Evolutionary conservation across 1,140 invertebrate genomes (phyloP).

Genomic region (Sipha flava): DNA sequence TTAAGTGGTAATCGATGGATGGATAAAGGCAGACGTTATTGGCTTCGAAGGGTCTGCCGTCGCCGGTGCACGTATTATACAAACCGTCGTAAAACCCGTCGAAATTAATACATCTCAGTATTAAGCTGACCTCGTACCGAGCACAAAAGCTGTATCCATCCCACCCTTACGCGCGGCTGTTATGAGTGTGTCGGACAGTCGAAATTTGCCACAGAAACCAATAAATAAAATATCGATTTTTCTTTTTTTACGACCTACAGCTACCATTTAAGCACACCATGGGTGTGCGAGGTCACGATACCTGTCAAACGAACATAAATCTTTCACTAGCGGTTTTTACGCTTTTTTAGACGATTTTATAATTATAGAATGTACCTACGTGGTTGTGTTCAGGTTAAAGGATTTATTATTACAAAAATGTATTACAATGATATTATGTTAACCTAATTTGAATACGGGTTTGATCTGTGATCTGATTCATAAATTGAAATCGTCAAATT

Average conservation of each 20-base stretch:
- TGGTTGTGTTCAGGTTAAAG: too few relatives aligned
- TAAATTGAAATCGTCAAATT: too few relatives aligned
- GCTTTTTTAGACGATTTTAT: neutral
- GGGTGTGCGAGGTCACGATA: neutral
- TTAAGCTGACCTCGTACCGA: neutral
- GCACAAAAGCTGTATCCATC: neutral
- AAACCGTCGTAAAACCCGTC: neutral
- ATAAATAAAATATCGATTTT: neutral
- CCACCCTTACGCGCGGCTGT: neutral
- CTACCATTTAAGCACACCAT: neutral
- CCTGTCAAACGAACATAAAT: neutral
- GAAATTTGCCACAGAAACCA: neutral
- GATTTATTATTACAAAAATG: too few relatives aligned
- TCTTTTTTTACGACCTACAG: neutral
- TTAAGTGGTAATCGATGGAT: conserved; percentile 15
- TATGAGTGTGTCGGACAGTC: neutral
- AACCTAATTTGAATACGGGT: too few relatives aligned
- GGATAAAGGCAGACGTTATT: neutral
- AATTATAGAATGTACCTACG: neutral
- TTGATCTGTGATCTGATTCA: too few relatives aligned
- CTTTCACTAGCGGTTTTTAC: neutral
- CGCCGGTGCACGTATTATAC: neutral
- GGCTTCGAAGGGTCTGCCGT: conserved; percentile 2
- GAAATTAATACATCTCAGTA: conserved; percentile 17
- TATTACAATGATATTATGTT: too few relatives aligned